Percentiles rank a stretch among this genome's conserved stretches.
These are phyloP conservation scores for Tinea trinotella DNA, from an alignment of 2,888 invertebrate genomes.

Conservation along the genomic window DNA sequence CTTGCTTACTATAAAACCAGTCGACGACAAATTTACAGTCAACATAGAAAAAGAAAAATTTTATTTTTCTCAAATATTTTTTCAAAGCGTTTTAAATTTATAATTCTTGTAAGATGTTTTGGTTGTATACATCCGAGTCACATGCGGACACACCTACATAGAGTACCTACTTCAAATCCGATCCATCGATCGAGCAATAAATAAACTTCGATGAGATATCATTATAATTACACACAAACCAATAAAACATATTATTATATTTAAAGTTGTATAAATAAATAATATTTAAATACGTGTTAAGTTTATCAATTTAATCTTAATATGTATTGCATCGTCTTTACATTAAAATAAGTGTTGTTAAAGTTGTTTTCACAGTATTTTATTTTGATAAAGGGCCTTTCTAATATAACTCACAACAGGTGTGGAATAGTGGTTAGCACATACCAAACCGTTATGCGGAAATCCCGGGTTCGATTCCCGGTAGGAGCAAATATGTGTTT, in stretches of 20 bases:
- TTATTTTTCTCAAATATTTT: too few species aligned
- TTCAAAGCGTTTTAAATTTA: too few species aligned
- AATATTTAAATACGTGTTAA: neutral
- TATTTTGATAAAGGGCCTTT: neutral
- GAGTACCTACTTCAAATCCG: neutral
- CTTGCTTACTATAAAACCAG: too few species aligned
- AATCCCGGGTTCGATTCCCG: too few species aligned
- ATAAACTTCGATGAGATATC: slow-evolving; percentile 2
- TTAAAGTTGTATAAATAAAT: slow-evolving; percentile 2
- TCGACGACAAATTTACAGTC: too few species aligned
- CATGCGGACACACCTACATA: slow-evolving; percentile 2
- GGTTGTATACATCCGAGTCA: too few species aligned
- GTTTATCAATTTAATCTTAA: slow-evolving; percentile 5
- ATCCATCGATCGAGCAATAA: slow-evolving; percentile 7
- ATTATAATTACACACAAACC: neutral
- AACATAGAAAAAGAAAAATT: too few species aligned
- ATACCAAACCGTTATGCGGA: too few species aligned
- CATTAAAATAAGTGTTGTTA: neutral
- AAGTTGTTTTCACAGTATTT: neutral
- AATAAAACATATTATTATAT: slow-evolving; percentile 13
- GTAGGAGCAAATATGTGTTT: too few species aligned
- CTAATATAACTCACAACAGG: too few species aligned
- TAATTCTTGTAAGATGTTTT: too few species aligned
- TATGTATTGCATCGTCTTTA: neutral
- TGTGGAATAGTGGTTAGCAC: too few species aligned